Percentiles rank a stretch among this genome's conserved stretches.
Evolutionary conservation across 2,888 invertebrate genomes (phyloP).

Genomic region (Megamerina dolium): DNA sequence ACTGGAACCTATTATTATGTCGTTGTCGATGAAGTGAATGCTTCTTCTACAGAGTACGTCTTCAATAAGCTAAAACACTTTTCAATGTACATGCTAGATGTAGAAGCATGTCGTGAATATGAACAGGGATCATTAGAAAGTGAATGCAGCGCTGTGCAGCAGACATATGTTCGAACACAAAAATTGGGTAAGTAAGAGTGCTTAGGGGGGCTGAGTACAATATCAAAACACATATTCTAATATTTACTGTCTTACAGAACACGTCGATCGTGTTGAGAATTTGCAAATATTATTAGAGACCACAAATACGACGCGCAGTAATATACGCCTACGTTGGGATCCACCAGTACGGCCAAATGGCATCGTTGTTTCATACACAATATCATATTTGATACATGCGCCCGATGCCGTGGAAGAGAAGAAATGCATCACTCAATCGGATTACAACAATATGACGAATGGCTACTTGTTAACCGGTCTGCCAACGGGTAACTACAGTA

Average conservation of each 20-base stretch:
- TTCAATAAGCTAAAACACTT: constrained; percentile 68
- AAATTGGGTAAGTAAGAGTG: constrained; percentile 47
- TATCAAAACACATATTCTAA: too few relatives aligned
- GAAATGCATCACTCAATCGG: constrained; percentile 63
- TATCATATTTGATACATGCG: constrained; percentile 58
- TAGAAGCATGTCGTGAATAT: constrained; percentile 70
- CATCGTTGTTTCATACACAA: constrained; percentile 74
- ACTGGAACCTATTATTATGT: constrained; percentile 24
- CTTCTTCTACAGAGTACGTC: constrained; percentile 49
- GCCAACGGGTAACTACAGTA: constrained; percentile 75
- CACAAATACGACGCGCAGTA: constrained; percentile 51
- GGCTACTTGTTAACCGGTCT: constrained; percentile 48
- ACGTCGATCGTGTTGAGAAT: constrained; percentile 61
- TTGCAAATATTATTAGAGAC: constrained; percentile 46
- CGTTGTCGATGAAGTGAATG: constrained; percentile 30
- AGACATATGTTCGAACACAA: constrained; percentile 52
- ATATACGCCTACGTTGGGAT: constrained; percentile 70
- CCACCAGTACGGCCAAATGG: constrained; percentile 84
- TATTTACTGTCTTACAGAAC: constrained; percentile 48
- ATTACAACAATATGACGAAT: constrained; percentile 51
- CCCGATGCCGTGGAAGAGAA: constrained; percentile 63
- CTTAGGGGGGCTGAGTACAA: too few relatives aligned
- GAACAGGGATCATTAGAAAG: constrained; percentile 13
- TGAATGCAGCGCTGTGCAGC: constrained; percentile 54
- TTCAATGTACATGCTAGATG: constrained; percentile 67